These are phyloP conservation scores for Pantherophis guttatus DNA, from an alignment of 2,113 vertebrate genomes.

Conservation along the genomic window DNA sequence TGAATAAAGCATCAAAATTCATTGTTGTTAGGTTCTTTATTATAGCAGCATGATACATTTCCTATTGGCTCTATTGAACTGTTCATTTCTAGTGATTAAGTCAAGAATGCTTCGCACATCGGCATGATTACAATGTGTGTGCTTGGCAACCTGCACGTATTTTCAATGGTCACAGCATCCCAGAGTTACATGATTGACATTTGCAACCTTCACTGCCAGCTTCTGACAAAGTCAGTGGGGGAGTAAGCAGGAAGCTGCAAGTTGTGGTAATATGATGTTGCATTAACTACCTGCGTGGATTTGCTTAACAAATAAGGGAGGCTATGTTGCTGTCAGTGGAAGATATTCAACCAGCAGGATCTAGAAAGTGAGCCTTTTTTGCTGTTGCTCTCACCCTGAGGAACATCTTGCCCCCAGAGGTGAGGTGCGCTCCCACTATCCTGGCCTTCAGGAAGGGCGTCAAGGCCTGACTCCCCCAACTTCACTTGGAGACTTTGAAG, in stretches of 20 bases:
- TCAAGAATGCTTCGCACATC: constrained; percentile 38
- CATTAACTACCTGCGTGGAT: background rate
- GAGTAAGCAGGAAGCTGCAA: background rate
- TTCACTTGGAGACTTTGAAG: background rate
- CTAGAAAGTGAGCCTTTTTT: background rate
- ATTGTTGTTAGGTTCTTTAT: constrained; percentile 72
- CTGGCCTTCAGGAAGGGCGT: background rate
- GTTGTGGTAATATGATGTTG: background rate
- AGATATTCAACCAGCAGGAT: background rate
- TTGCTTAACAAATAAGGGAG: background rate
- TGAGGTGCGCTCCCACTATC: background rate
- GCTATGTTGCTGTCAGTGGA: background rate
- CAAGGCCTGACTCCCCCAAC: background rate
- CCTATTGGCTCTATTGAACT: constrained; percentile 51
- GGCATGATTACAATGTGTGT: background rate
- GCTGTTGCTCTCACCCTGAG: background rate
- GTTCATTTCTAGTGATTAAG: constrained; percentile 59
- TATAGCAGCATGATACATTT: constrained; percentile 66
- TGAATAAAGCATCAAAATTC: constrained; percentile 94
- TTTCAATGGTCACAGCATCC: background rate
- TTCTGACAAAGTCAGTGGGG: background rate
- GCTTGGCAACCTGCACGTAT: background rate
- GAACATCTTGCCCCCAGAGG: background rate
- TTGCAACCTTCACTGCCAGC: background rate
- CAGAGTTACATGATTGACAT: background rate